Evolutionary conservation across 2,113 vertebrate species (phyloP).

Genomic region (Oenanthe oenanthe): DNA sequence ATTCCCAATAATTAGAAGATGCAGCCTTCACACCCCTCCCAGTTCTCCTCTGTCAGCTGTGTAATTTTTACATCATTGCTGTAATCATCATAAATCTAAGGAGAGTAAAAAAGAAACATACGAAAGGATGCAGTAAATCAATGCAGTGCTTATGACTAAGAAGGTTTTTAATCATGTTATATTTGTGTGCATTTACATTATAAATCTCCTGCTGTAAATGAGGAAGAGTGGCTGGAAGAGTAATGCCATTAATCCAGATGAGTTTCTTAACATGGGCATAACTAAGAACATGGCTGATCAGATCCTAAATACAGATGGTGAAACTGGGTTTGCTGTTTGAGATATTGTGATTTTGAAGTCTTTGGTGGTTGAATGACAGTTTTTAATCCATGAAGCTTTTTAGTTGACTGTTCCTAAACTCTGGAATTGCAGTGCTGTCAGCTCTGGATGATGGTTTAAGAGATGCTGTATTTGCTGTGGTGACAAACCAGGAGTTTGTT

Average conservation of each 20-base stretch:
- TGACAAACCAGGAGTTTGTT: not conserved
- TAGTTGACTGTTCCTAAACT: not conserved
- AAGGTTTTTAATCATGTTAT: not conserved
- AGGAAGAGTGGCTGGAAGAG: not conserved
- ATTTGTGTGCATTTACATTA: not conserved
- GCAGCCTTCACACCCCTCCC: not conserved
- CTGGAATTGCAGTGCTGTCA: not conserved
- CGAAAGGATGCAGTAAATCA: not conserved
- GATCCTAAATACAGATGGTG: not conserved
- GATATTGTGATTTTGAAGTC: not conserved
- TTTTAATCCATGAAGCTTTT: not conserved
- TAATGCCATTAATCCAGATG: not conserved
- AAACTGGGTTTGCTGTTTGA: not conserved
- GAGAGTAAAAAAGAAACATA: not conserved
- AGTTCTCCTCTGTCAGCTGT: not conserved
- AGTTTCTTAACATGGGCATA: not conserved
- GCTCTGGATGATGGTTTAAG: not conserved
- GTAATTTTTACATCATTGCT: not conserved
- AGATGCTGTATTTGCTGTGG: not conserved
- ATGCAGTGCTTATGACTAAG: not conserved
- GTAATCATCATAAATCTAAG: not conserved
- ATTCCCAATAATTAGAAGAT: not conserved
- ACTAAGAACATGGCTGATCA: not conserved
- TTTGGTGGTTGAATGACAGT: not conserved
- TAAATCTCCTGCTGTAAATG: not conserved